Conservation (phyloP, 1,140 invertebrate species). For the Contarinia nasturtii region DNA sequence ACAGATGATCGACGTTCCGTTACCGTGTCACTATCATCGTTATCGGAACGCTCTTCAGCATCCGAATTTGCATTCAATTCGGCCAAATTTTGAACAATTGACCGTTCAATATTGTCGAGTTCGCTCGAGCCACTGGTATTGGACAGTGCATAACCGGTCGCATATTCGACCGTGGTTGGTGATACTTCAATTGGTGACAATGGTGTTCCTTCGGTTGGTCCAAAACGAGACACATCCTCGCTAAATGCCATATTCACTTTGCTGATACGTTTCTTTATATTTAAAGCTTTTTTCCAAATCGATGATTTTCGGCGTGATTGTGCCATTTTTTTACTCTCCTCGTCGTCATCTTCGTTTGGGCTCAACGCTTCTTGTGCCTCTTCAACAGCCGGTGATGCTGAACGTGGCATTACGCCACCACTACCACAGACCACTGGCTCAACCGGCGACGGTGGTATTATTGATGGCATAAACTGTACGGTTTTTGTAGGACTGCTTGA, state of each 20-base stretch:
- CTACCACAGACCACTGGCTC: no score
- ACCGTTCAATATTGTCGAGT: slow-evolving; percentile 2
- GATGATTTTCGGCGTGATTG: slow-evolving; percentile 32
- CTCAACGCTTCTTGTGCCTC: slow-evolving; percentile 2
- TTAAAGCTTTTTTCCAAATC: slow-evolving; percentile 53
- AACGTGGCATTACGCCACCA: neutral
- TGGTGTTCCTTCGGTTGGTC: slow-evolving; percentile 19
- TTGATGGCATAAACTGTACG: slow-evolving; percentile 1
- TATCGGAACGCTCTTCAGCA: neutral
- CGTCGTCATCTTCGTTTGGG: slow-evolving; percentile 11
- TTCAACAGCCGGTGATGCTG: slow-evolving; percentile 5
- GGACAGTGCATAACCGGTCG: slow-evolving; percentile 10
- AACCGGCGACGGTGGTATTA: neutral
- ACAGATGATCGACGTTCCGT: neutral
- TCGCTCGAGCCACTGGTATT: slow-evolving; percentile 5
- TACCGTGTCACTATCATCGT: neutral
- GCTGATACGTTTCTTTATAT: slow-evolving; percentile 58
- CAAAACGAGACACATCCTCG: slow-evolving; percentile 31
- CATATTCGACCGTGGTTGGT: slow-evolving; percentile 3
- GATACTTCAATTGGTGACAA: slow-evolving; percentile 22
- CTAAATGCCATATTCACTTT: slow-evolving; percentile 64
- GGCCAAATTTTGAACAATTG: slow-evolving; percentile 2
- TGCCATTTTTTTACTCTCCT: slow-evolving; percentile 10
- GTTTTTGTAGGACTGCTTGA: slow-evolving; percentile 3
- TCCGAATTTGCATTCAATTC: neutral